Base-by-base conservation (phyloP, 2,797 vertebrate species). In the Coilia nasus region DNA sequence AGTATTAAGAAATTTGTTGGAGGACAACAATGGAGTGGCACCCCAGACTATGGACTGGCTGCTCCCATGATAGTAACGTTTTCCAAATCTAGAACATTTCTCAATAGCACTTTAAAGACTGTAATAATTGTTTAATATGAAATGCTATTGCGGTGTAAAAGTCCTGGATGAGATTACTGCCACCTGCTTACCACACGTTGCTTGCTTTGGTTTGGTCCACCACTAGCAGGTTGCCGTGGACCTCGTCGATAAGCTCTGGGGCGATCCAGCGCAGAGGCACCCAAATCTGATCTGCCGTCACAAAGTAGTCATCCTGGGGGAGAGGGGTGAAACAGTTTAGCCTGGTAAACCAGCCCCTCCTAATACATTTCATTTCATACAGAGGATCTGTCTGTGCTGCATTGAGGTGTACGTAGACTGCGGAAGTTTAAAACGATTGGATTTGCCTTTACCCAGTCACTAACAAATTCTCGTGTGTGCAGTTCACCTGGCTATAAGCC, bases 191-290 rank as follows among this genome's bases (percentile, higher is more conserved):
- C 98, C 98, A 99, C 93, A 99, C 96, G 21, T 99, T 99, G 94
- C 98, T 98, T 92, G 95, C 91, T 93, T 97, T 99, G 86, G 98
- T 99, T 94, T 99, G 98, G 93, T 97, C 98, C 57, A 97, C 98
- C 0, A 99, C 94, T 9, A 99, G 94, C 88, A 99, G 93, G 94
- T 99, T 99, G 88, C 98, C 96, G 0, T 99, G 98, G 85, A 99
- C 98, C 83, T 99, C 98, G 0, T 99, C 98, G 67, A 99, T 97
- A 87, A 99, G 97, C 92, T 99, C 98, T 0, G 98, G 98, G 0
- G 98, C 98, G 5, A 99, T 98, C 98, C 98, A 99, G 90, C 98
- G 98, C 91, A 99, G 93, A 0, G 98, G 97, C 90, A 99, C 97
- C 98, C 98, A 99, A 91, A 99, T 96, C 95, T 99, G 98, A 95